These are phyloP conservation scores for Diaperis boleti DNA, from an alignment of 2,888 invertebrate species.

Conservation along the genomic window DNA sequence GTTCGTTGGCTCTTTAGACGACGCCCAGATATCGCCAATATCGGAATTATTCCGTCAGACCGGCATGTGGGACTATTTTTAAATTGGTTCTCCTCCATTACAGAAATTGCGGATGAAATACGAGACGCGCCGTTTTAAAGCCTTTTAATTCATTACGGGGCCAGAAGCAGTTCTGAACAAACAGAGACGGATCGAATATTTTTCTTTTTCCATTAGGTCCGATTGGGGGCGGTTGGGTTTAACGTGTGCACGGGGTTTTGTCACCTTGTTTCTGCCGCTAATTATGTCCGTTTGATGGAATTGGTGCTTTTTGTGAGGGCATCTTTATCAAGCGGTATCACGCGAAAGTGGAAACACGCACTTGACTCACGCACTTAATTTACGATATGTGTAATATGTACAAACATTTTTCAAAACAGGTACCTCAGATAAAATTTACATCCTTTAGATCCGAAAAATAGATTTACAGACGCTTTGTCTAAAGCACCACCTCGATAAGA, in stretches of 20 bases:
- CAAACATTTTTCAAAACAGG: too few species aligned
- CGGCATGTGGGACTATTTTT: not conserved
- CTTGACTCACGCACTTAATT: slow-evolving; percentile 49
- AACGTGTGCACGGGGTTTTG: slow-evolving; percentile 20
- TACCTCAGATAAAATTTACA: too few species aligned
- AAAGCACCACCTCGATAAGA: too few species aligned
- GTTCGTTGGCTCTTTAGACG: slow-evolving; percentile 48
- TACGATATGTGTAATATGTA: too few species aligned
- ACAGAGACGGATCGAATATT: slow-evolving; percentile 30
- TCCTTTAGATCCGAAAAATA: too few species aligned
- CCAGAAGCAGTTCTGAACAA: slow-evolving; percentile 31
- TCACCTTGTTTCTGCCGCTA: slow-evolving; percentile 28
- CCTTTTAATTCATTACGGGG: slow-evolving; percentile 49
- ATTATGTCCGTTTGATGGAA: slow-evolving; percentile 36
- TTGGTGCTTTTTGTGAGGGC: slow-evolving; percentile 52
- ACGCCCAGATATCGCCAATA: slow-evolving; percentile 8
- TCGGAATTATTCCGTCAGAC: slow-evolving; percentile 27
- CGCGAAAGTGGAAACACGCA: slow-evolving; percentile 56
- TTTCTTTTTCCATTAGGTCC: slow-evolving; percentile 15
- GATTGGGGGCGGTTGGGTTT: not conserved
- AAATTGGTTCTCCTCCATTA: slow-evolving; percentile 45
- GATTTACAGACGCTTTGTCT: too few species aligned
- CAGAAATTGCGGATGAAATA: slow-evolving; percentile 55
- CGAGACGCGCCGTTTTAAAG: slow-evolving; percentile 52
- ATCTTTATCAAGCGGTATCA: slow-evolving; percentile 56